Percentiles rank a stretch among this genome's conserved stretches.
These are phyloP conservation scores for Rissa tridactyla DNA, from an alignment of 2,113 vertebrate species.

Conservation along the genomic window DNA sequence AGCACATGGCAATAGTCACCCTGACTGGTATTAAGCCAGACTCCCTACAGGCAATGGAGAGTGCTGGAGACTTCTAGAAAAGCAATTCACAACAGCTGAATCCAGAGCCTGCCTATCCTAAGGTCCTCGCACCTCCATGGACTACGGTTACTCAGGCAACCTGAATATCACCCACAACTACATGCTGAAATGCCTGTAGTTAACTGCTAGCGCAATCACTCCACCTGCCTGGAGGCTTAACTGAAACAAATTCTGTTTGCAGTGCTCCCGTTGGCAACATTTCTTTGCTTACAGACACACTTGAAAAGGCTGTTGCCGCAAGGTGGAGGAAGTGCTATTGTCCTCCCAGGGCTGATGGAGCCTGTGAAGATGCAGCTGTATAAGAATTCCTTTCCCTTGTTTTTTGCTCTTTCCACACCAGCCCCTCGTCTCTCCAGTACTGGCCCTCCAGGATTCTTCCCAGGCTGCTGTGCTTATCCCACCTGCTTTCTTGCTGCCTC, in stretches of 20 bases:
- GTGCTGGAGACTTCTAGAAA: neutral
- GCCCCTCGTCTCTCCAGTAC: neutral
- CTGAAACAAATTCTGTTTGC: neutral
- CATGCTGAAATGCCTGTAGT: neutral
- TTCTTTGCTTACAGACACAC: neutral
- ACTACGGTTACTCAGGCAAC: neutral
- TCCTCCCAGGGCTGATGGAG: neutral
- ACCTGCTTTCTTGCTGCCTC: neutral
- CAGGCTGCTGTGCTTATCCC: neutral
- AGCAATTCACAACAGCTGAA: neutral
- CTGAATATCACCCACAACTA: neutral
- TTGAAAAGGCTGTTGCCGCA: neutral
- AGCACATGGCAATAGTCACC: neutral
- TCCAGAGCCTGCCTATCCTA: neutral
- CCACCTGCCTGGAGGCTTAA: neutral
- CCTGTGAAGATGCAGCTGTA: neutral
- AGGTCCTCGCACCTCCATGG: accelerated
- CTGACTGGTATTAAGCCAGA: neutral
- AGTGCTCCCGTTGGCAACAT: neutral
- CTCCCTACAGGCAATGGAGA: neutral
- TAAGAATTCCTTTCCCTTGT: neutral
- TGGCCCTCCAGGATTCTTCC: neutral
- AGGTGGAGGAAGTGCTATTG: neutral
- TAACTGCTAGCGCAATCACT: neutral
- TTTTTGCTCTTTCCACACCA: neutral